Evolutionary conservation across 2,888 invertebrate species (phyloP), one percentile per base, ranked within the genome.

Genomic region (Amphipoea oculea): DNA sequence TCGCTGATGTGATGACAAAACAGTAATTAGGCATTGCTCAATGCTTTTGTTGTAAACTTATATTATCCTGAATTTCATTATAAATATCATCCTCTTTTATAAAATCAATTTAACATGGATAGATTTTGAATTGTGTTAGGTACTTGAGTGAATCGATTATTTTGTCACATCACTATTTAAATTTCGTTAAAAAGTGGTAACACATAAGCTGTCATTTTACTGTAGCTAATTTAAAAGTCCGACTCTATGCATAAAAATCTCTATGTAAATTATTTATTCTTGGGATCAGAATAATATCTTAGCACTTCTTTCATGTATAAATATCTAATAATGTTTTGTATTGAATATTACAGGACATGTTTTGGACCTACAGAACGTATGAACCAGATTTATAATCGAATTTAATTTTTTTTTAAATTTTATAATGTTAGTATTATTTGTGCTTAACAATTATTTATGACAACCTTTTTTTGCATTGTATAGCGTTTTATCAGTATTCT

Each of bases 341-440:
- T 82, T 82, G 36, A 62, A 76, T 29, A 62, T 76, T 76, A 54
- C 51, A 82, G 76, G 51, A 66, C 75, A 9, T 42, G 14, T 51
- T 68, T 48, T 69, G 40, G 62, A 17, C 14, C 36, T 23, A 45
- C 40, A 54, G 11, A 63, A 45, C 5, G 67, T 62, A 68, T 40
- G 75, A 63, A 63, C 63, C 29, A 29, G 51, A 83, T 29, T 40
- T 48, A 48, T 45, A 78, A 62, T 42, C 6, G 5, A 29, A 79
- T 29, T 17, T 6, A n/a, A 0, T 36, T 14, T 40, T 65, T 54
- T 45, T 54, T 14, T 42, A 0, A 11, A 48, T 51, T 29, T 14
- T 51, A 42, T 17, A 29, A 60, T 40, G 36, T n/a, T 54, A 14
- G 12, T 69, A 11, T 45, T 57, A 67, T 57, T 66, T 51, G 29